Base-by-base conservation (phyloP, 2,113 vertebrate genomes). In the Onychorhynchus coronatus region DNA sequence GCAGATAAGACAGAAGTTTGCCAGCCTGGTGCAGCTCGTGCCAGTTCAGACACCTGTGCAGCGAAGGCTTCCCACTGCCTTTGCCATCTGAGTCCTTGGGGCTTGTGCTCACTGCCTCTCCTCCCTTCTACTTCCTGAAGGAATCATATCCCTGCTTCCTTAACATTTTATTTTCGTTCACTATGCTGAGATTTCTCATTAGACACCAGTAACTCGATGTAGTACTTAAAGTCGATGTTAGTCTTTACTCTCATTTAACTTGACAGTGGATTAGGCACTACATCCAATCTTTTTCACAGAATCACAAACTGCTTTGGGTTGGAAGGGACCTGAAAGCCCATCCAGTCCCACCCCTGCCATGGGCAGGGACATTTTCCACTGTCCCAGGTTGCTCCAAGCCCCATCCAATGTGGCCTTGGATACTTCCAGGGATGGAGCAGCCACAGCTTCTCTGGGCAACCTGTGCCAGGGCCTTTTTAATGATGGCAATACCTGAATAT, bases 381-480 rank as follows among this genome's bases (percentile, higher is more conserved):
- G 2, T 3, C 46, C 70, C 70, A 82, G 67, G 19, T 0, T 19
- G 28, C 28, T 74, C 28, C 74, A 8, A 63, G 2, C 14, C 35
- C 35, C 5, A 5, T 39, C 77, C 44, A 82, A 0, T 62, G 77
- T 30, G 37, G 23, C 14, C 37, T 9, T 3, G 77, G 70, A 0
- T 62, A 53, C 30, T 82, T 1, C 39, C 62, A 75, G 61, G 70
- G 78, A n/a, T 53, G 62, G 62, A 28, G 16, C 53, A 67, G 23
- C 53, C 77, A 1, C 52, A 74, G 70, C 33, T 39, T 1, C 28
- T 52, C 46, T 46, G 33, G 61, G 52, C 5, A 44, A 2, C 39
- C 67, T 44, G 37, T 74, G 52, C 68, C 86, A 67, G 68, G 68
- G 15, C 44, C 28, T 46, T 39, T 58, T 11, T 25, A 46, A 22